Base-by-base conservation (phyloP, 2,113 vertebrate genomes). In the Vulpes vulpes region DNA sequence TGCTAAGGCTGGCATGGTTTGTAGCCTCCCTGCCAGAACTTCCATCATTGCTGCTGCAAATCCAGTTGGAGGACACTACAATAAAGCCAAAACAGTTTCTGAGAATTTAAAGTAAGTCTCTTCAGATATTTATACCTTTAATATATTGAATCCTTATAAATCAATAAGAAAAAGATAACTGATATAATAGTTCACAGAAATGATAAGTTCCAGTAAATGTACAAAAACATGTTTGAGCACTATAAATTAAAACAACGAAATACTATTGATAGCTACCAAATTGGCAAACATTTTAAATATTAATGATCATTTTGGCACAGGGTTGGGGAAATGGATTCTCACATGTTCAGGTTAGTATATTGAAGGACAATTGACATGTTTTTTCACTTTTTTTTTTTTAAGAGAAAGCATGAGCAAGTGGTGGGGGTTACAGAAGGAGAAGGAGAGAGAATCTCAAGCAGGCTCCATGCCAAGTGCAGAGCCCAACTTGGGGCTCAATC, bases 1-100 rank as follows among this genome's bases (percentile, higher is more conserved):
- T 97, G 99, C 99, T 10, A 99, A 99, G 96, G 99, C 99, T 92
- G 99, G 99, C 11, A 99, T 99, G 67, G 99, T 99, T 59, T 99
- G 99, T 97, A 99, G 99, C 53, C 99, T 99, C 90, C 99, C 99
- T 59, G 99, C 99, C 93, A 99, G 99, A 83, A 99, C 99, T 0
- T 99, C 99, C 0, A 99, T 99, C 12, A 88, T 99, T 38, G 99
- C 99, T 78, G 99, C 99, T 55, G 99, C 99, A 59, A 99, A 99
- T 97, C 99, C 99, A 0, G 98, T 99, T 1, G 99, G 99, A 96
- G 99, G 99, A 74, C 99, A 99, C 98, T 99, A 99, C 90, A 99
- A 99, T 98, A 99, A 99, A 98, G 99, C 99, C 83, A 99, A 99
- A 98, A 99, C 99, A 0, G 99, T 99, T 25, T 99, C 99, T 59